These are phyloP conservation scores for Tipula lateralis DNA, from an alignment of 2,888 invertebrate genomes.

Conservation along the genomic window DNA sequence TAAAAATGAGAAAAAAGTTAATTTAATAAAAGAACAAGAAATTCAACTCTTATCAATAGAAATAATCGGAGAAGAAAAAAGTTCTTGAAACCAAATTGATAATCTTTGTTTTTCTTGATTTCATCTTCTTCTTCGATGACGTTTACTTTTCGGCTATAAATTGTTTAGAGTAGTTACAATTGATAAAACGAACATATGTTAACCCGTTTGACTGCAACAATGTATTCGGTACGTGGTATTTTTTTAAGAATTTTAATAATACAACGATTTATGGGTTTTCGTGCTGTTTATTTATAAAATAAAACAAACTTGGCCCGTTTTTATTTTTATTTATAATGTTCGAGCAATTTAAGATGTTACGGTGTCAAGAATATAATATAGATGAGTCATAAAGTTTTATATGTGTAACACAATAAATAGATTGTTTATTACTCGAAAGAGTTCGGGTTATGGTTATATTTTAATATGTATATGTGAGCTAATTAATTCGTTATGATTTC, in stretches of 20 bases:
- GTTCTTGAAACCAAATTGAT: not conserved
- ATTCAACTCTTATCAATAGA: conserved; percentile 19
- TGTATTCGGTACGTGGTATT: not conserved
- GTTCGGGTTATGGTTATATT: not conserved
- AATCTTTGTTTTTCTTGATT: not conserved
- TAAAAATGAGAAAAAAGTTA: not conserved
- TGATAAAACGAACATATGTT: conserved; percentile 11
- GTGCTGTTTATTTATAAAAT: not conserved
- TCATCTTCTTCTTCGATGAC: not conserved
- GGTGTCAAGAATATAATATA: not conserved
- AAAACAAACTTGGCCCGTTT: not conserved
- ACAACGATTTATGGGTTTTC: not conserved
- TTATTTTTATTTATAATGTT: not conserved
- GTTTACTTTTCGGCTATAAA: not conserved
- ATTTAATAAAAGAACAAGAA: conserved; percentile 24
- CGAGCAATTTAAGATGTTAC: not conserved
- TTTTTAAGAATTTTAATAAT: not conserved
- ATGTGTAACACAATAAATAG: no score
- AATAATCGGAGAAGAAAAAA: not conserved
- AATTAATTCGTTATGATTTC: not conserved
- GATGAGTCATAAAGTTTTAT: not conserved
- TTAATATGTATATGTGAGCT: not conserved
- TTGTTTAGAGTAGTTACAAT: conserved; percentile 1
- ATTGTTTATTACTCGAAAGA: not conserved
- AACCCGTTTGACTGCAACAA: not conserved